Percentiles rank a stretch among this genome's conserved stretches.
Conservation (phyloP, 2,797 vertebrate species). For the Lycodopsis pacificus region DNA sequence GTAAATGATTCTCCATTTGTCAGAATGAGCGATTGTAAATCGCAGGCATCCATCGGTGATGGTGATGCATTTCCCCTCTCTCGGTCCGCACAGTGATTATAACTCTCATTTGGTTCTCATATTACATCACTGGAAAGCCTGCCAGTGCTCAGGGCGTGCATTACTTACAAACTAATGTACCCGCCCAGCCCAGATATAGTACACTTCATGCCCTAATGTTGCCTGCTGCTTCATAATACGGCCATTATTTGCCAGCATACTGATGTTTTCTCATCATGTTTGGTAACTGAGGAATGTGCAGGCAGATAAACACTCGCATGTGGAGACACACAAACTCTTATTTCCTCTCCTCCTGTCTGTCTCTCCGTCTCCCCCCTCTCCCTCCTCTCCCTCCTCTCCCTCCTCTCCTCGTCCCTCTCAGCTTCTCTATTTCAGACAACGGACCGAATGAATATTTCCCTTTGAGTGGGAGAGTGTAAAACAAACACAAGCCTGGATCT, state of each 20-base stretch:
- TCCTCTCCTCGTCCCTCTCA: slow-evolving; percentile 27
- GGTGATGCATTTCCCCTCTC: slow-evolving; percentile 67
- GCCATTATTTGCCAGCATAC: slow-evolving; percentile 61
- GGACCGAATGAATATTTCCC: slow-evolving; percentile 83
- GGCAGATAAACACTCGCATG: slow-evolving; percentile 45
- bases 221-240: slow-evolving; percentile 61
- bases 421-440: slow-evolving; percentile 54
- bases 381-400: slow-evolving; percentile 1
- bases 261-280: slow-evolving; percentile 64
- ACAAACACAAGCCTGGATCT: slow-evolving; percentile 70
- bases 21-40: slow-evolving; percentile 62
- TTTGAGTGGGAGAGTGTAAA: slow-evolving; percentile 77
- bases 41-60: slow-evolving; percentile 51
- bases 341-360: slow-evolving; percentile 20
- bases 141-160: slow-evolving; percentile 59
- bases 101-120: slow-evolving; percentile 72
- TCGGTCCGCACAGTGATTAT: slow-evolving; percentile 56
- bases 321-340: slow-evolving; percentile 25
- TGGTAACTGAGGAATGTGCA: slow-evolving; percentile 52
- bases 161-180: slow-evolving; percentile 74
- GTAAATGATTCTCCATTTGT: slow-evolving; percentile 67
- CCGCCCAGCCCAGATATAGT: slow-evolving; percentile 48
- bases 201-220: slow-evolving; percentile 48
- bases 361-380: slow-evolving; percentile 1
- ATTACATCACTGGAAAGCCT: slow-evolving; percentile 69